These are phyloP conservation scores for Scrobipalpa atriplicella DNA, from an alignment of 2,888 invertebrate species.

Conservation along the genomic window DNA sequence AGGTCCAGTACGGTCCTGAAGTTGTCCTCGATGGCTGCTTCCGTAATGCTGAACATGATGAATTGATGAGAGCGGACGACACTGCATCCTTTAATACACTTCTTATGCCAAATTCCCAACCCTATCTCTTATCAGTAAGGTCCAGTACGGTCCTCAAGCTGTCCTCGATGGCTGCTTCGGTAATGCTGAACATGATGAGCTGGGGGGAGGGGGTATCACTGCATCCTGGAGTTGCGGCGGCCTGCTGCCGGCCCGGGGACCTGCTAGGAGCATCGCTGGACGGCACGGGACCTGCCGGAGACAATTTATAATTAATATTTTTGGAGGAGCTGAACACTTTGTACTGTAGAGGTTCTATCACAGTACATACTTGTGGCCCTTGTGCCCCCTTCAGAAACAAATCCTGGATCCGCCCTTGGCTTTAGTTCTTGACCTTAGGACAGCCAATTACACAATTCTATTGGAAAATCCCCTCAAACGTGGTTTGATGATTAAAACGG, in stretches of 20 bases:
- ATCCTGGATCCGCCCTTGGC: no score
- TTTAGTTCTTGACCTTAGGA: no score
- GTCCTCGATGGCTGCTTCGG: constrained; percentile 14
- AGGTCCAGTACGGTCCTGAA: no score
- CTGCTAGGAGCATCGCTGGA: constrained; percentile 77
- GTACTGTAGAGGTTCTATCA: no score
- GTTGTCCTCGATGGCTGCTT: neutral
- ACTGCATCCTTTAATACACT: neutral
- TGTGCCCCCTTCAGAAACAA: no score
- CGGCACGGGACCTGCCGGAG: constrained; percentile 65
- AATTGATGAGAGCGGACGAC: neutral
- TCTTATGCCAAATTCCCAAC: neutral
- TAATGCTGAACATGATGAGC: constrained; percentile 22
- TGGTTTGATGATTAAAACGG: no score
- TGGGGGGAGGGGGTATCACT: constrained; percentile 9
- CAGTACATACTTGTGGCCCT: no score
- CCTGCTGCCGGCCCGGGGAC: constrained; percentile 34
- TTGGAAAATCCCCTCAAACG: no score
- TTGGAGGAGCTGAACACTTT: no score
- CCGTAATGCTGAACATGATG: neutral
- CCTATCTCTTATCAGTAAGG: neutral
- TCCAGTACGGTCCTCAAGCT: neutral
- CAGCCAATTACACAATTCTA: no score
- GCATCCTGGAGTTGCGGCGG: constrained; percentile 14
- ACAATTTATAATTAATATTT: neutral